Percentiles rank a stretch among this genome's conserved stretches.
Conservation (phyloP, 2,888 invertebrate species). For the Junonia oenone region DNA sequence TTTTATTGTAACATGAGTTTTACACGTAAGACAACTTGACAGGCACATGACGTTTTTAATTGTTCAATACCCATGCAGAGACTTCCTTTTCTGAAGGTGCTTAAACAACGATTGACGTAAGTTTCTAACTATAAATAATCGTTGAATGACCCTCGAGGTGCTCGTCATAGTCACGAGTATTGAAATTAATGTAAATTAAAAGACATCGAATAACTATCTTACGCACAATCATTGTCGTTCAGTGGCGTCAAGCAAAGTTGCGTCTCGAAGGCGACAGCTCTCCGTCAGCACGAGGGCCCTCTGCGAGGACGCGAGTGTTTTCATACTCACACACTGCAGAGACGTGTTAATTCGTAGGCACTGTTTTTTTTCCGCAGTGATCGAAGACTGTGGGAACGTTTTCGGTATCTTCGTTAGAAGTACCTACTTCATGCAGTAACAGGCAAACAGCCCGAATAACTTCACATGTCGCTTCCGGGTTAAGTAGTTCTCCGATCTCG, state of each 20-base stretch:
- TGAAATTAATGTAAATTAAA: slow-evolving; percentile 70
- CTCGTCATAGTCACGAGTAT: slow-evolving; percentile 41
- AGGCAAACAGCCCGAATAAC: slow-evolving; percentile 72
- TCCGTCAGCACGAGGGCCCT: slow-evolving; percentile 72
- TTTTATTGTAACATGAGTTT: slow-evolving; percentile 20
- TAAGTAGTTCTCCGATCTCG: slow-evolving; percentile 63
- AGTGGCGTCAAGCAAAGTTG: slow-evolving; percentile 45
- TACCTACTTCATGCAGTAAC: slow-evolving; percentile 68
- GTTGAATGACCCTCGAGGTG: slow-evolving; percentile 47
- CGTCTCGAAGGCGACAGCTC: slow-evolving; percentile 52
- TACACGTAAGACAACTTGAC: slow-evolving; percentile 8
- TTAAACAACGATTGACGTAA: slow-evolving; percentile 50
- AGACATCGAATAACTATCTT: slow-evolving; percentile 64
- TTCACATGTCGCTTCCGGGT: slow-evolving; percentile 67
- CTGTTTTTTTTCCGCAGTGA: slow-evolving; percentile 72
- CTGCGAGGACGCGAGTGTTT: slow-evolving; percentile 70
- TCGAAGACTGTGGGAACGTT: slow-evolving; percentile 78
- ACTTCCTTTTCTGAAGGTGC: slow-evolving; percentile 31
- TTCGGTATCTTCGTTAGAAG: slow-evolving; percentile 74
- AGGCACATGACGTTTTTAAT: slow-evolving; percentile 23
- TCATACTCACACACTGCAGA: slow-evolving; percentile 71
- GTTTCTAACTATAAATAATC: slow-evolving; percentile 49
- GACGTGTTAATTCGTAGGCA: slow-evolving; percentile 80
- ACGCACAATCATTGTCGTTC: slow-evolving; percentile 46
- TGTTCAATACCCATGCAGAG: slow-evolving; percentile 17